A percentile compares a stretch with the other conserved stretches of the same genome.
Evolutionary conservation across 2,888 invertebrate species (phyloP).

Genomic region (Parnassius apollo): DNA sequence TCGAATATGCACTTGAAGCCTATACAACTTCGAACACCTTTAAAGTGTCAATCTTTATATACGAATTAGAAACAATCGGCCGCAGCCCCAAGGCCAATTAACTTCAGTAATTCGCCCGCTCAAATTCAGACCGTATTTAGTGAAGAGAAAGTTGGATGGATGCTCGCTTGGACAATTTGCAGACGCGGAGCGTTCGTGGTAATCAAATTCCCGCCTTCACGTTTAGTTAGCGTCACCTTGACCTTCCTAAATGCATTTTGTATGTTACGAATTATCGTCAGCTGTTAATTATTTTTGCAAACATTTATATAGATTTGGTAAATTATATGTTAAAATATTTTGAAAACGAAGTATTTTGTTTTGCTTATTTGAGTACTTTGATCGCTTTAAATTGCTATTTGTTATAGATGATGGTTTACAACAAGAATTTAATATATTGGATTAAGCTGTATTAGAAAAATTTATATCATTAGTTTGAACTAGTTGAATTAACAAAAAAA

Average conservation of each 20-base stretch:
- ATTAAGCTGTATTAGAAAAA: too few relatives aligned
- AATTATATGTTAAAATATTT: background rate
- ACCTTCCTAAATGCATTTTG: conserved; percentile 75
- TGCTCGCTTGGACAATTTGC: conserved; percentile 69
- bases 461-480: too few relatives aligned
- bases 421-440: too few relatives aligned
- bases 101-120: conserved; percentile 47
- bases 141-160: conserved; percentile 29
- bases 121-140: conserved; percentile 33
- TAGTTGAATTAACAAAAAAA: too few relatives aligned
- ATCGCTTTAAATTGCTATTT: too few relatives aligned
- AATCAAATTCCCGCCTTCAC: conserved; percentile 76
- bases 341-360: background rate
- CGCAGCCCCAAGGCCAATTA: conserved; percentile 42
- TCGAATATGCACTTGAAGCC: background rate
- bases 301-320: background rate
- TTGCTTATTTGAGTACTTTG: too few relatives aligned
- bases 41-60: conserved; percentile 24
- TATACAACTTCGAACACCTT: background rate
- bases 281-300: conserved; percentile 11
- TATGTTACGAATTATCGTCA: conserved; percentile 49
- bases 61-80: conserved; percentile 28
- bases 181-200: conserved; percentile 57
- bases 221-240: conserved; percentile 68
- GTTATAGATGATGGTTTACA: too few relatives aligned